Base-by-base conservation (phyloP, 2,888 invertebrate species). In the Meta bourneti region DNA sequence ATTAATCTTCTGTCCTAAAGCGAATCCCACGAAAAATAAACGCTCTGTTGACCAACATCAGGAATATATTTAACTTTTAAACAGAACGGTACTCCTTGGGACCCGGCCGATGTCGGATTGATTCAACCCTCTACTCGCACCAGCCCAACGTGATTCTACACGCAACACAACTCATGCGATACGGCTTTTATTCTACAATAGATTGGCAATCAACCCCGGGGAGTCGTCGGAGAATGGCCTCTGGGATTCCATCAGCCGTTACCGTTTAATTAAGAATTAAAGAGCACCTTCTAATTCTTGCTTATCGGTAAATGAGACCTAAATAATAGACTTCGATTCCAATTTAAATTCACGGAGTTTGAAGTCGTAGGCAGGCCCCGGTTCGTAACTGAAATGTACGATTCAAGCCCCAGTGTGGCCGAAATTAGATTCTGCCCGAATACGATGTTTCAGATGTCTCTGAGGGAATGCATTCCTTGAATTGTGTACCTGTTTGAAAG, bases 221-320 rank as follows among this genome's bases (percentile, higher is more conserved):
- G 34, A 34, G 78, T 19, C 52, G 52, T 16, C 51, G 78, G 9
- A 52, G 61, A 20, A 8, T 11, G 8, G 20, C 61, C 79, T 61
- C 54, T 69, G 86, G 70, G 86, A 71, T 52, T 69, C 52, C 52
- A 71, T 61, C 72, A 72, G 78, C 78, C 77, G 49, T 84, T 84
- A 48, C 78, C 84, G 82, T 90, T 90, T 90, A 90, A 90, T 90
- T 90, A 90, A 84, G 89, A 90, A 90, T 90, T 84, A 90, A 90
- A 90, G 83, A 84, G 51, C 61, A 82, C 71, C 61, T 51, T 84
- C 77, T 79, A 84, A 90, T 72, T 90, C 78, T 71, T 83, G 83
- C 84, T 84, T 90, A 90, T 90, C 83, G 78, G 83, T 82, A 82
- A 77, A 77, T 77, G 77, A 84, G 83, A 54, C 78, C 72, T 84